A percentile compares a stretch with the other conserved stretches of the same genome.
These are phyloP conservation scores for Palythoa grandiflora DNA, from an alignment of 92 coral and sea anemone species.

Conservation along the genomic window DNA sequence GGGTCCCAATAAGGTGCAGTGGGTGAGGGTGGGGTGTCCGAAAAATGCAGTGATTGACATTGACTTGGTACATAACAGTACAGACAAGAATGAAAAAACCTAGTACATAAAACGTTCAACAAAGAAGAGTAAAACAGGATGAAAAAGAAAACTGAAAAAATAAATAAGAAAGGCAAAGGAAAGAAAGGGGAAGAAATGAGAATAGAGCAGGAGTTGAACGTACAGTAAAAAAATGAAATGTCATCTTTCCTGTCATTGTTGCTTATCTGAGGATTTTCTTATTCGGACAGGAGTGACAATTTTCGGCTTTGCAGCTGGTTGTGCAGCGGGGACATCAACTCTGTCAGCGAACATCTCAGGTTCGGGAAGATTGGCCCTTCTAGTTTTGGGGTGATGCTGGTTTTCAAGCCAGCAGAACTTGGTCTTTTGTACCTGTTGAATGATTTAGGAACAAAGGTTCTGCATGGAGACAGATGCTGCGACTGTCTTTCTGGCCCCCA, in stretches of 20 bases:
- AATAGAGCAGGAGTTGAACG: slow-evolving; percentile 15
- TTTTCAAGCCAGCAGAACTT: slow-evolving; percentile 61
- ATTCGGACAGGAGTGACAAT: slow-evolving; percentile 53
- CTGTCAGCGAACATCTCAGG: slow-evolving; percentile 59
- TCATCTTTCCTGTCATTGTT: slow-evolving; percentile 62
- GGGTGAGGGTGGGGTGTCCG: too few species aligned
- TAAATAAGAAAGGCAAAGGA: slow-evolving; percentile 9
- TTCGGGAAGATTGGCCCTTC: slow-evolving; percentile 71
- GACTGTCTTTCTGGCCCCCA: slow-evolving; percentile 71
- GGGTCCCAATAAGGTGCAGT: not conserved
- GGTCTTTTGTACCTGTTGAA: slow-evolving; percentile 67
- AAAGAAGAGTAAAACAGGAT: not conserved
- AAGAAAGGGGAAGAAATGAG: slow-evolving; percentile 4
- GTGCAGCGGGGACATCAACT: slow-evolving; percentile 37
- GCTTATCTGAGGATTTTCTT: slow-evolving; percentile 36
- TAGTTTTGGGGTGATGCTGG: slow-evolving; percentile 51
- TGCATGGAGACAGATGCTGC: slow-evolving; percentile 54
- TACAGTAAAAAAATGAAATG: slow-evolving; percentile 8
- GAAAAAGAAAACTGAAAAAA: not conserved
- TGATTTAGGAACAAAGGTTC: slow-evolving; percentile 60
- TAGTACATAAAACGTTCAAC: not conserved
- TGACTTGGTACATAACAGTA: too few species aligned
- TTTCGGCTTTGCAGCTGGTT: slow-evolving; percentile 29
- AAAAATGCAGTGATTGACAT: too few species aligned
- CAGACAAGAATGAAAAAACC: too few species aligned